These are phyloP conservation scores for Aphidius colemani DNA, from an alignment of 2,888 invertebrate genomes.

Conservation along the genomic window DNA sequence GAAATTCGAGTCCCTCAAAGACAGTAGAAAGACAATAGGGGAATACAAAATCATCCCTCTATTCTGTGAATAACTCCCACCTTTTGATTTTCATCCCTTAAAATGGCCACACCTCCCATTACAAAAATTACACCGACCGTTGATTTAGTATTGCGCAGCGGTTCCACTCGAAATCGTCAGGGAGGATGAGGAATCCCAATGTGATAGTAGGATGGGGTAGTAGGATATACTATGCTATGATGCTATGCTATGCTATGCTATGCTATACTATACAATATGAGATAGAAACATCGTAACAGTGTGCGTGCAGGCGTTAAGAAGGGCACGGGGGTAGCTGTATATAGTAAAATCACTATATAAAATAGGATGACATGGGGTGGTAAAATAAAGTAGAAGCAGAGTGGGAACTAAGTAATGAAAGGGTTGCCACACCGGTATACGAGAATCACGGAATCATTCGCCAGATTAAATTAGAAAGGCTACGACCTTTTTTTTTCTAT, in stretches of 20 bases:
- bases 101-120: slow-evolving; percentile 60
- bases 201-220: no score
- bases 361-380: slow-evolving; percentile 13
- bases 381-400: slow-evolving; percentile 30
- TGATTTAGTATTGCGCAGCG: slow-evolving; percentile 59
- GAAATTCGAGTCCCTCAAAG: no score
- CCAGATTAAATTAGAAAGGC: slow-evolving; percentile 60
- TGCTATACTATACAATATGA: no score
- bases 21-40: no score
- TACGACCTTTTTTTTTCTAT: slow-evolving; percentile 29
- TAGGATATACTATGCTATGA: no score
- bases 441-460: slow-evolving; percentile 61
- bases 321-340: slow-evolving; percentile 12
- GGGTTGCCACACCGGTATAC: slow-evolving; percentile 52
- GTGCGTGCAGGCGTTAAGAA: background rate
- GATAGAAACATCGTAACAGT: no score
- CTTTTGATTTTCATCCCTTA: slow-evolving; percentile 16
- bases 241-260: no score
- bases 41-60: slow-evolving; percentile 9
- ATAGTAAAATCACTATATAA: background rate
- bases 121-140: slow-evolving; percentile 60
- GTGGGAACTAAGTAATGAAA: slow-evolving; percentile 59
- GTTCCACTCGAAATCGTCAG: slow-evolving; percentile 40
- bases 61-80: slow-evolving; percentile 22
- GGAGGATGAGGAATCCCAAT: slow-evolving; percentile 18